Evolutionary conservation across 2,888 invertebrate genomes (phyloP).

Genomic region (Pomacea canaliculata): DNA sequence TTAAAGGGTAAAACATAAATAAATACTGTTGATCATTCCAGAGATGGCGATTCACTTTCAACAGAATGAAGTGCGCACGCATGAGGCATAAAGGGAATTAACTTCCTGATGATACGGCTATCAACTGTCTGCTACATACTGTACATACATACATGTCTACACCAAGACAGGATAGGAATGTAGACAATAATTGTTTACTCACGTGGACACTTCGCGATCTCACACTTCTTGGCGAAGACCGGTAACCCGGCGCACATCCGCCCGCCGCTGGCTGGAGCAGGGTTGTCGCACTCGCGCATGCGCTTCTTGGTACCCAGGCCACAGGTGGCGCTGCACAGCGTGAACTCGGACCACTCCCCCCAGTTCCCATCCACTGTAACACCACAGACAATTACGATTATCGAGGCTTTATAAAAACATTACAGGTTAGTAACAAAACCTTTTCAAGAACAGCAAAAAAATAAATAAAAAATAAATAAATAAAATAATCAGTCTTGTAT

Average conservation of each 20-base stretch:
- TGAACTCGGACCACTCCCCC: conserved; percentile 61
- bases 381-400: neutral
- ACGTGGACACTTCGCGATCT: conserved; percentile 60
- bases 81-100: too few species aligned
- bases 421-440: too few species aligned
- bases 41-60: too few species aligned
- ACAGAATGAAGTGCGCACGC: too few species aligned
- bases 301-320: conserved; percentile 56
- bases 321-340: conserved; percentile 60
- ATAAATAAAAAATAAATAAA: neutral
- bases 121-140: too few species aligned
- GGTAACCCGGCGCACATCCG: conserved; percentile 47
- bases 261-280: conserved; percentile 58
- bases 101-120: too few species aligned
- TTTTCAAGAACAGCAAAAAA: neutral
- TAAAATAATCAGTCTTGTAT: too few species aligned
- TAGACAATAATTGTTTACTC: conserved; percentile 25
- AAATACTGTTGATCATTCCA: too few species aligned
- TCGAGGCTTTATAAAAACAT: too few species aligned
- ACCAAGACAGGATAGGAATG: too few species aligned
- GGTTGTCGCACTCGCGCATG: conserved; percentile 57
- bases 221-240: conserved; percentile 50
- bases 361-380: conserved; percentile 61
- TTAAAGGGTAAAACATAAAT: too few species aligned
- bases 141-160: too few species aligned